Base-by-base conservation (phyloP, 2,888 invertebrate species). In the Lasiommata megera region DNA sequence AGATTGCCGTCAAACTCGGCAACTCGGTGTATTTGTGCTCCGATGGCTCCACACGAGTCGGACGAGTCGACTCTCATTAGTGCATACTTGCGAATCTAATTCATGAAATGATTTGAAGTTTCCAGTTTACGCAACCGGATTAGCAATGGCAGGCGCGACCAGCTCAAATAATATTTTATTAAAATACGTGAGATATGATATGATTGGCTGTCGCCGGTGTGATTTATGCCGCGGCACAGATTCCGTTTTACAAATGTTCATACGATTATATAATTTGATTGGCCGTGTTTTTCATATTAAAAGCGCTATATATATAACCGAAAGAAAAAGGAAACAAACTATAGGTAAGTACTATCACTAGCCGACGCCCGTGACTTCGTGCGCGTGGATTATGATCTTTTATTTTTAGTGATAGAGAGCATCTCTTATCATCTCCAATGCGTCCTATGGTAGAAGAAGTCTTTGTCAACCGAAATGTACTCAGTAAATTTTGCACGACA, bases 141-240 rank as follows among this genome's bases (percentile, higher is more conserved):
- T 29, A 41, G 16, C 46, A 38, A 38, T 17, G 23, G 37, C n/a
- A 46, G 7, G 16, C 28, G 6, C 8, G 31, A 14, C 1, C n/a
- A 12, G 8, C 36, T 40, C 31, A 17, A 36, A 54, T 56, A 41
- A 43, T 48, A 18, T 40, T 56, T 48, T 36, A 56, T 58, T 61
- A 40, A 61, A 58, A 56, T 61, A 59, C 43, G 56, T 58, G 38
- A 54, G 58, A 53, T 61, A 59, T 56, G 48, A 53, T 53, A 41
- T 61, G 56, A 61, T 61, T 61, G 58, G 61, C 41, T 46, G 43
- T 36, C 37, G 16, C 18, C 14, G 16, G 14, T 29, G n/a, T 31
- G 29, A 41, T 52, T 29, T 52, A 52, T 52, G 8, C 41, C 3
- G n/a, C 12, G 18, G 6, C n/a, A 23, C 28, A 12, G 16, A 38